These are phyloP conservation scores for Baronia brevicornis DNA, from an alignment of 2,888 invertebrate species.

Conservation along the genomic window DNA sequence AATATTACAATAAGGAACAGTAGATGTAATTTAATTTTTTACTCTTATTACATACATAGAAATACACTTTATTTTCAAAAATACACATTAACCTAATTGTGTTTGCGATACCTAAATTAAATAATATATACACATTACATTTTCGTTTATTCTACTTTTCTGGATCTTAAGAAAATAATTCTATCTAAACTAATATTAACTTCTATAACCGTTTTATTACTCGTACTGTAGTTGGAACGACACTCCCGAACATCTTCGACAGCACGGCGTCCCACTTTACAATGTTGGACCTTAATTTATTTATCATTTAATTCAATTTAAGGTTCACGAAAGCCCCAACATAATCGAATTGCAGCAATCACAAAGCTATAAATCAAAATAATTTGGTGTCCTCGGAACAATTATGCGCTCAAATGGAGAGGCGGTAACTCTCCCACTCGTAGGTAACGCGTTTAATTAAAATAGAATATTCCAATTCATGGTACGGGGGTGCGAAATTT, in stretches of 20 bases:
- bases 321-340: slow-evolving; percentile 48
- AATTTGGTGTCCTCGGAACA: slow-evolving; percentile 63
- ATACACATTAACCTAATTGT: too few relatives aligned
- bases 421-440: slow-evolving; percentile 33
- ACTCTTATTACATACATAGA: too few relatives aligned
- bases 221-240: slow-evolving; percentile 2
- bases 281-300: slow-evolving; percentile 52
- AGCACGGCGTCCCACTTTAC: slow-evolving; percentile 31
- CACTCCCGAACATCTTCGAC: slow-evolving; percentile 18
- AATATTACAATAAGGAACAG: too few relatives aligned
- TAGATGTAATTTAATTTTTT: too few relatives aligned
- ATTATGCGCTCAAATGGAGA: slow-evolving; percentile 54
- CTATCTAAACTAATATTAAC: too few relatives aligned
- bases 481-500: slow-evolving; percentile 18
- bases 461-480: slow-evolving; percentile 26
- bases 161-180: too few relatives aligned
- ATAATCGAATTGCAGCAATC: slow-evolving; percentile 71
- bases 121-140: too few relatives aligned
- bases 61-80: too few relatives aligned
- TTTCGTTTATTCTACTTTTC: too few relatives aligned
- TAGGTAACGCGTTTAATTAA: slow-evolving; percentile 27
- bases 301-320: slow-evolving; percentile 69
- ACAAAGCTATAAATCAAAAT: slow-evolving; percentile 73
- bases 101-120: too few relatives aligned
- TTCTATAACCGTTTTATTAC: slow-evolving; percentile 6